phyloP scores from a whole-genome alignment of 2,113 vertebrate species.

The Lagopus muta region DNA sequence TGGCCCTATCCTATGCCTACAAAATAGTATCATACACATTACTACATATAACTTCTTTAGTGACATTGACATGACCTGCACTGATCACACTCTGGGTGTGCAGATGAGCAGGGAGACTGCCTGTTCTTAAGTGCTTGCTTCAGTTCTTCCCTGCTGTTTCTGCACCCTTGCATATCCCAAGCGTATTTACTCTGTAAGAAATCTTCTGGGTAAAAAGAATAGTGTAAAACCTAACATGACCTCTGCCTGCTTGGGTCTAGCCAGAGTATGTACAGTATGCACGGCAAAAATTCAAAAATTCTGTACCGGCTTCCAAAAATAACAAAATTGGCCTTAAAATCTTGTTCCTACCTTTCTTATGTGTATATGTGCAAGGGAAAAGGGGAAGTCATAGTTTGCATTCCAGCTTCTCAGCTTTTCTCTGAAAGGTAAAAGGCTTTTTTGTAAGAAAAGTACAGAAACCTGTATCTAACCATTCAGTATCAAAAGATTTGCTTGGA shows the following conservation, averaged over 20 bases:
- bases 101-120: not conserved
- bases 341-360: not conserved
- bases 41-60: not conserved
- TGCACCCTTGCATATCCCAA: not conserved
- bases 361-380: not conserved
- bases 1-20: not conserved
- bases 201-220: not conserved
- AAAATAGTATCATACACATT: not conserved
- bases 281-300: not conserved
- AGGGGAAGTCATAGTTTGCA: not conserved
- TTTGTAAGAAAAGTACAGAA: not conserved
- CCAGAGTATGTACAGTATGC: not conserved
- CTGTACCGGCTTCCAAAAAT: not conserved
- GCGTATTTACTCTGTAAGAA: not conserved
- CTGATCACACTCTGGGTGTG: not conserved
- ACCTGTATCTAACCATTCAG: not conserved
- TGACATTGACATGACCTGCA: not conserved
- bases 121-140: not conserved
- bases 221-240: not conserved
- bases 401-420: not conserved
- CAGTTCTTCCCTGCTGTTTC: not conserved
- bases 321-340: not conserved
- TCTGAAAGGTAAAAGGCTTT: not conserved
- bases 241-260: not conserved
- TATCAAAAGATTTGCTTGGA: not conserved